These are phyloP conservation scores for Umimayanthus kanabou DNA, from an alignment of 92 coral and sea anemone species.

Conservation along the genomic window DNA sequence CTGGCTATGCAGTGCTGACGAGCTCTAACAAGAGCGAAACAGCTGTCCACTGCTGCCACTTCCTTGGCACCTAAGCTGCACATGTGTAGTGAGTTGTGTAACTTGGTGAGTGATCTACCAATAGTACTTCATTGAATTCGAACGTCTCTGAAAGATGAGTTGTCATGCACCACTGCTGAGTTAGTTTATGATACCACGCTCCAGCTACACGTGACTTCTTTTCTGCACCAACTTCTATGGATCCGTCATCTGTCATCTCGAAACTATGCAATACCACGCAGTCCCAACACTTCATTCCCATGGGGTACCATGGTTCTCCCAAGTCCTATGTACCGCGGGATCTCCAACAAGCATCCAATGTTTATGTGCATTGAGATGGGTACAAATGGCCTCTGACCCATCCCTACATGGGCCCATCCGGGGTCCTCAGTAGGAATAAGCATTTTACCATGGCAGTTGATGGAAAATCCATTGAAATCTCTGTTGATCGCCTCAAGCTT, in stretches of 20 bases:
- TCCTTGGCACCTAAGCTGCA: too few relatives aligned
- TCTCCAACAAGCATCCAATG: conserved; percentile 48
- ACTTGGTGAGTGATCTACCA: conserved; percentile 48
- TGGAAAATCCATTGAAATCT: conserved; percentile 11
- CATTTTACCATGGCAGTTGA: conserved; percentile 55
- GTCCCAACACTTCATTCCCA: conserved; percentile 26
- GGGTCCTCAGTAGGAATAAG: conserved; percentile 49
- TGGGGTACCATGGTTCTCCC: too few relatives aligned
- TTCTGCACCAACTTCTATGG: conserved; percentile 4
- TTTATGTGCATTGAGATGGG: conserved; percentile 43
- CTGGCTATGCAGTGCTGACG: too few relatives aligned
- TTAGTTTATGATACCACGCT: conserved; percentile 39
- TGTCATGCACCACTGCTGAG: conserved; percentile 42
- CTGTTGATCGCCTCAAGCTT: conserved; percentile 43
- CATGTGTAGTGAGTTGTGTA: too few relatives aligned
- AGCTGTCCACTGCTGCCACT: too few relatives aligned
- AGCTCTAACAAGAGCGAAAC: too few relatives aligned
- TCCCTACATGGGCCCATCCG: conserved; percentile 56
- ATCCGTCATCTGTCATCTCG: conserved; percentile 29
- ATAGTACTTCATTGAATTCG: conserved; percentile 58
- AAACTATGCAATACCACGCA: conserved; percentile 49
- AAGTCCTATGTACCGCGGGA: conserved; percentile 20
- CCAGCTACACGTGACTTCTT: conserved; percentile 62
- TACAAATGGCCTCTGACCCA: conserved; percentile 22
- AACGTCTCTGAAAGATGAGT: conserved; percentile 49